Percentiles rank a stretch among this genome's conserved stretches.
Evolutionary conservation across 2,888 invertebrate genomes (phyloP).

Genomic region (Lumbricus terrestris): DNA sequence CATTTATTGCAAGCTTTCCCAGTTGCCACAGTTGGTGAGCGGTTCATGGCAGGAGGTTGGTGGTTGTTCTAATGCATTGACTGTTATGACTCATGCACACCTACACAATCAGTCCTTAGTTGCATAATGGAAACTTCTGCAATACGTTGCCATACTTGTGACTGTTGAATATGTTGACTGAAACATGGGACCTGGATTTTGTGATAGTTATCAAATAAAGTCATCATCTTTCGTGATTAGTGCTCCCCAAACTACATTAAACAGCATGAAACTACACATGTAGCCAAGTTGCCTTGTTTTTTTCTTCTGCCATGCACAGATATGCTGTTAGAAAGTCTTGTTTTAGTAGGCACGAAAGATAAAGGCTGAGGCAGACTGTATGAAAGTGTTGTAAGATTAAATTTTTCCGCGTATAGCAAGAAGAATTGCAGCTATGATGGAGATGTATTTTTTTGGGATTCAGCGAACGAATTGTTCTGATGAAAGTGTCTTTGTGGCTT

Average conservation of each 20-base stretch:
- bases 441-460: neutral
- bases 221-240: too few relatives aligned
- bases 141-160: neutral
- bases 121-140: neutral
- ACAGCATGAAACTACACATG: too few relatives aligned
- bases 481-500: neutral
- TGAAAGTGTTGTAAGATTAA: neutral
- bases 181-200: neutral
- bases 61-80: neutral
- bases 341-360: neutral
- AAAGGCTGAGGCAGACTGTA: neutral
- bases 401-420: neutral
- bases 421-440: neutral
- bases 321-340: neutral
- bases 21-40: neutral
- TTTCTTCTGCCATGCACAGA: neutral
- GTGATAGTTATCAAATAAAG: neutral
- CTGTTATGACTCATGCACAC: neutral
- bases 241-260: too few relatives aligned
- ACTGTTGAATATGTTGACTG: neutral
- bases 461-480: neutral
- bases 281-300: neutral
- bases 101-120: neutral
- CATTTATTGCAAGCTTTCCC: neutral
- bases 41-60: neutral